Conservation (phyloP, 2,797 vertebrate species). For the Pempheris klunzingeri region DNA sequence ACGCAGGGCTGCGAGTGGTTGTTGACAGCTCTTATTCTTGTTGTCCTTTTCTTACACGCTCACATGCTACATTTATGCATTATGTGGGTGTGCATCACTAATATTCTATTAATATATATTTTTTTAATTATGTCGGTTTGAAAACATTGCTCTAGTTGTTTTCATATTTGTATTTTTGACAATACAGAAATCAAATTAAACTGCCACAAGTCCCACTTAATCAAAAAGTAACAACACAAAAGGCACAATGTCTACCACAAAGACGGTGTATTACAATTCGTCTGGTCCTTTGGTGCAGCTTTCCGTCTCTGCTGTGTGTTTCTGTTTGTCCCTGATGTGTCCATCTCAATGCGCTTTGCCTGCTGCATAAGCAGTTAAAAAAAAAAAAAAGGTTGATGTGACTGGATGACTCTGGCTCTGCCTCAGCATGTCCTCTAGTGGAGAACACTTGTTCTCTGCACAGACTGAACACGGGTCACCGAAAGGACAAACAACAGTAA, state of each 20-base stretch:
- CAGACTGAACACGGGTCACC: conserved; percentile 36
- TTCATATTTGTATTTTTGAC: conserved; percentile 17
- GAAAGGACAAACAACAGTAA: conserved; percentile 30
- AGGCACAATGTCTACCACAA: conserved; percentile 1
- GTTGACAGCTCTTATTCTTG: neutral
- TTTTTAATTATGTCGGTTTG: neutral
- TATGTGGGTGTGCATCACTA: neutral
- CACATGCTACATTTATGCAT: neutral
- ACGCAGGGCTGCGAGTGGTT: neutral
- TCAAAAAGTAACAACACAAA: conserved; percentile 32
- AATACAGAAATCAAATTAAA: no score
- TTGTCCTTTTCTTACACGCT: neutral
- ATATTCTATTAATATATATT: neutral
- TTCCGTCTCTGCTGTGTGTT: neutral
- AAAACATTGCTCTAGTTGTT: neutral
- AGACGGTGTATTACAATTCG: neutral
- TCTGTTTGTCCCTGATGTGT: conserved; percentile 20
- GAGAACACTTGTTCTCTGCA: conserved; percentile 51
- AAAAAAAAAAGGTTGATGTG: conserved; percentile 12
- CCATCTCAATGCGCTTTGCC: conserved; percentile 17
- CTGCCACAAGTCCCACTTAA: conserved; percentile 7
- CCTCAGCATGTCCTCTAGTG: conserved; percentile 48
- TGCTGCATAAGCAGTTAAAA: conserved; percentile 29
- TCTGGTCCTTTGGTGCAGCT: conserved; percentile 29
- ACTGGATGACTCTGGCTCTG: conserved; percentile 46